Conservation (phyloP, 2,113 vertebrate species). For the Petrocephalus zakoni region DNA sequence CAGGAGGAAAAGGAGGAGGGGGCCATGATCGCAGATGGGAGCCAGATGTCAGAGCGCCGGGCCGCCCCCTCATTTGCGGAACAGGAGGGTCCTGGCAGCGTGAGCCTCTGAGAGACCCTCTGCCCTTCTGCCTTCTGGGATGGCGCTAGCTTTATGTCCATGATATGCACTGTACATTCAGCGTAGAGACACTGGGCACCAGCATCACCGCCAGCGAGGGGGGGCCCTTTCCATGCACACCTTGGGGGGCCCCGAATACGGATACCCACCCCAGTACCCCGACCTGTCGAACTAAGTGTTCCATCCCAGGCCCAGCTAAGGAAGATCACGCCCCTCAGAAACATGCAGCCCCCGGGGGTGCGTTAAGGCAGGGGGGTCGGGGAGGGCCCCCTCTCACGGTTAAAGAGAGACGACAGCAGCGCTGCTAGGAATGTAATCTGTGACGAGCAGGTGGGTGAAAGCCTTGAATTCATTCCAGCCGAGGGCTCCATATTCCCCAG, state of each 20-base stretch:
- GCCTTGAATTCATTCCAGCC: constrained; percentile 1
- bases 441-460: constrained; percentile 10
- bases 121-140: neutral
- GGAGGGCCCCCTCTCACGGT: neutral
- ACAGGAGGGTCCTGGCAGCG: neutral
- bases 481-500: neutral
- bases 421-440: neutral
- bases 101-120: neutral
- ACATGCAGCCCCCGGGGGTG: neutral
- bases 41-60: neutral
- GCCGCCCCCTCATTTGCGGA: neutral
- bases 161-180: neutral
- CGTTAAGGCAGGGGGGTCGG: neutral
- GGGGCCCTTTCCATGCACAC: neutral
- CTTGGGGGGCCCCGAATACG: neutral
- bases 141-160: neutral
- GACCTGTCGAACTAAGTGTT: neutral
- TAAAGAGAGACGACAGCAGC: neutral
- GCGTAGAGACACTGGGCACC: no score
- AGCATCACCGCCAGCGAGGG: neutral
- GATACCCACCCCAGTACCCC: neutral
- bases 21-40: neutral
- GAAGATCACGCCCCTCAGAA: neutral
- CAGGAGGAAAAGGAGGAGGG: neutral
- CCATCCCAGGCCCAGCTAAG: neutral